A percentile compares a stretch with the other conserved stretches of the same genome.
These are phyloP conservation scores for Athene noctua DNA, from an alignment of 2,113 vertebrate genomes.

Conservation along the genomic window DNA sequence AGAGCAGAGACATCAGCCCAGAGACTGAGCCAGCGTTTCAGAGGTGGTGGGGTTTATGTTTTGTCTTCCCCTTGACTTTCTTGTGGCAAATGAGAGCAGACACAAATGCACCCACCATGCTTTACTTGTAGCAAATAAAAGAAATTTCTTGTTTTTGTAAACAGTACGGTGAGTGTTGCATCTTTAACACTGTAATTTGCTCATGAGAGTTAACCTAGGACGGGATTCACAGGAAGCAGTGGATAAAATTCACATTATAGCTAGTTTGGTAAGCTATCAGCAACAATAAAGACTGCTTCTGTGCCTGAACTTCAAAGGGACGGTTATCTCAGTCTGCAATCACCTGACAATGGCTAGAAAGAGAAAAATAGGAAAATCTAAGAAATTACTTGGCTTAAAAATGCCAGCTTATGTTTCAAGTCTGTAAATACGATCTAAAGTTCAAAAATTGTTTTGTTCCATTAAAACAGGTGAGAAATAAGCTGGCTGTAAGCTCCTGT, in stretches of 20 bases:
- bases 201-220: slow-evolving; percentile 35
- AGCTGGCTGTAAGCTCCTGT: slow-evolving; percentile 15
- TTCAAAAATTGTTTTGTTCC: slow-evolving; percentile 69
- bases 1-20: background rate
- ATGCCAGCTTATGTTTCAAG: slow-evolving; percentile 65
- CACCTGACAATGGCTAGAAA: slow-evolving; percentile 67
- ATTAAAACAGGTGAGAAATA: slow-evolving; percentile 51
- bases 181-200: slow-evolving; percentile 1
- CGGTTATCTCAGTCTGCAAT: slow-evolving; percentile 71
- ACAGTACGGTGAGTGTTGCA: background rate
- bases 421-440: slow-evolving; percentile 55
- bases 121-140: background rate
- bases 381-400: slow-evolving; percentile 68
- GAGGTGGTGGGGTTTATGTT: background rate
- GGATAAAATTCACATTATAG: slow-evolving; percentile 52
- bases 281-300: slow-evolving; percentile 70
- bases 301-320: slow-evolving; percentile 70
- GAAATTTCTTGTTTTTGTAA: background rate
- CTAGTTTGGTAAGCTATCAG: slow-evolving; percentile 46
- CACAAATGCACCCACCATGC: fast-evolving
- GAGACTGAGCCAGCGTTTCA: background rate
- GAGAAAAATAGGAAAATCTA: slow-evolving; percentile 68
- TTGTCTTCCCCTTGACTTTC: background rate
- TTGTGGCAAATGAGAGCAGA: background rate
- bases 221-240: slow-evolving; percentile 34